These are phyloP conservation scores for Siniperca scherzeri DNA, from an alignment of 2,797 vertebrate species.

Conservation along the genomic window DNA sequence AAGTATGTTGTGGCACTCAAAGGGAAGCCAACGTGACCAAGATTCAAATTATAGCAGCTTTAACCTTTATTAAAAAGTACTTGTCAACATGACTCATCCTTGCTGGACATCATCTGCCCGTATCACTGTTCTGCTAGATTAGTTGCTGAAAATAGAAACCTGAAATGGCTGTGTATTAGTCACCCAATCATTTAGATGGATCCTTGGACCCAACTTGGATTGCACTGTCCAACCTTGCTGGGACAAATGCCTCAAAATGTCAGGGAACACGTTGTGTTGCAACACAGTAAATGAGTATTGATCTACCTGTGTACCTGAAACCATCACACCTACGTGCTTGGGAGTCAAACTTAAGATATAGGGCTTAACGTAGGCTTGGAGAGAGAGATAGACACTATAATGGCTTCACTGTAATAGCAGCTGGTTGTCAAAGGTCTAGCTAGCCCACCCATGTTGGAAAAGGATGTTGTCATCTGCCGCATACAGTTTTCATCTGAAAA, in stretches of 20 bases:
- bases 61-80: slow-evolving; percentile 43
- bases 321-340: slow-evolving; percentile 48
- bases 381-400: slow-evolving; percentile 9
- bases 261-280: slow-evolving; percentile 53
- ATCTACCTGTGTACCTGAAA: slow-evolving; percentile 59
- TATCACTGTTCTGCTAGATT: slow-evolving; percentile 40
- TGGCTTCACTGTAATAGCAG: slow-evolving; percentile 29
- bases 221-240: slow-evolving; percentile 45
- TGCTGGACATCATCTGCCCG: slow-evolving; percentile 39
- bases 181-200: slow-evolving; percentile 59
- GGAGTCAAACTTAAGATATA: slow-evolving; percentile 45
- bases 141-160: slow-evolving; percentile 64
- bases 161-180: slow-evolving; percentile 47
- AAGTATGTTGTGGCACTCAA: neutral
- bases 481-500: slow-evolving; percentile 44
- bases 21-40: slow-evolving; percentile 11
- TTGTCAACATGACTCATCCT: slow-evolving; percentile 36
- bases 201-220: slow-evolving; percentile 55
- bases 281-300: slow-evolving; percentile 69
- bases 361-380: slow-evolving; percentile 17
- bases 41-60: slow-evolving; percentile 31
- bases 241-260: slow-evolving; percentile 69
- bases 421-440: slow-evolving; percentile 32
- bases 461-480: slow-evolving; percentile 26
- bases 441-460: slow-evolving; percentile 36